Base-by-base conservation (phyloP, 2,888 invertebrate genomes). In the Tenthredo scrophulariae region DNA sequence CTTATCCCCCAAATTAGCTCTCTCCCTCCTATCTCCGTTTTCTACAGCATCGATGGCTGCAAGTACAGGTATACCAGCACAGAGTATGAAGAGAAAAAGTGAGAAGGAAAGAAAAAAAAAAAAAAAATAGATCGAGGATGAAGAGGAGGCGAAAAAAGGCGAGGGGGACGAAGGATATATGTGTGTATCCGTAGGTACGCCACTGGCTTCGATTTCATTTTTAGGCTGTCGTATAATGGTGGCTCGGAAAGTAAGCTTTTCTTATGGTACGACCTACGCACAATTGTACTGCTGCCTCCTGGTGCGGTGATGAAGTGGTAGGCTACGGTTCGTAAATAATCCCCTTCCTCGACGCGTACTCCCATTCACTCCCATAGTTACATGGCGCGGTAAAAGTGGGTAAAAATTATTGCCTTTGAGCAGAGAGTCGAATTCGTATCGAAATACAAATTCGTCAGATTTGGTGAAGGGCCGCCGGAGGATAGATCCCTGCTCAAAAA, bases 1-100 rank as follows among this genome's bases (percentile, higher is more conserved):
- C 88, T 91, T 89, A 90, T 90, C 89, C 90, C 88, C 87, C 88
- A 90, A 91, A 91, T 90, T 90, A 90, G 90, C 88, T 62, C 62
- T 79, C n/a, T 29, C 40, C 40, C 86, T 86, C 89, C 84, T 86
- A 84, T 84, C 84, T 85, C 85, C 84, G 84, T 85, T 87, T 77
- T 85, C 85, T 33, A 67, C 72, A 13, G 72, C 72, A 74, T 74
- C 15, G 72, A 74, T 74, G 72, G n/a, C 72, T 22, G 43, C n/a
- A 43, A 74, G 72, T 18, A 74, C 72, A 74, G 72, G 70, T 72
- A 37, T 84, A 22, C 0, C 18, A n/a, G 7, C n/a, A 0, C 87
- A 86, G 46, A 7, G 54, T n/a, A 86, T 85, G 85, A 85, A 86
- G 22, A 54, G 58, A 84, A 84, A 84, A 67, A 85, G 65, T 65